Evolutionary conservation across 2,113 vertebrate species (phyloP).

Genomic region (Cathartes aura): DNA sequence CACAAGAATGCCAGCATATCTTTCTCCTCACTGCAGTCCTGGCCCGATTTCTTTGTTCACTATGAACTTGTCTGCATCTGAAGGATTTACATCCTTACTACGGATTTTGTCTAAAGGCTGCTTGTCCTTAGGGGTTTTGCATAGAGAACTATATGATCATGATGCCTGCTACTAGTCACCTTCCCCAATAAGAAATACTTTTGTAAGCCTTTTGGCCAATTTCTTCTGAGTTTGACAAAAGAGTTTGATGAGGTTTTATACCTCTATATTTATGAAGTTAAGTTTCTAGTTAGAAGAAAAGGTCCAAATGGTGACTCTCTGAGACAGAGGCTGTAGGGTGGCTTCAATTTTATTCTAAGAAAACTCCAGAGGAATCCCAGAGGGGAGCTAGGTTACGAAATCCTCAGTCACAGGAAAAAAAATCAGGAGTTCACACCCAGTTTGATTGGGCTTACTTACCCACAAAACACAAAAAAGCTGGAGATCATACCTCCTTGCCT

Average conservation of each 20-base stretch:
- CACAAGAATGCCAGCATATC: neutral
- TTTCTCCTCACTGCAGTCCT: neutral
- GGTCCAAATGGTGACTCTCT: neutral
- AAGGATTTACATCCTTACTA: neutral
- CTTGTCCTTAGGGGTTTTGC: neutral
- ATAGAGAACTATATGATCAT: accelerated
- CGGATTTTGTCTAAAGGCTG: neutral
- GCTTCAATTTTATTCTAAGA: neutral
- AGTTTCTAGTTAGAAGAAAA: neutral
- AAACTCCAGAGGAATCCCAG: neutral
- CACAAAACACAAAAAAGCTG: neutral
- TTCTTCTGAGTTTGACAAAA: neutral
- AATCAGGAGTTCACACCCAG: neutral
- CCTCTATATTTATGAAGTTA: neutral
- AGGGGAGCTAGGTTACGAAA: neutral
- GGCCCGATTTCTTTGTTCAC: neutral
- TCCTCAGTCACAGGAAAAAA: neutral
- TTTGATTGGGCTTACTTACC: neutral
- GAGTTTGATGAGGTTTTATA: neutral
- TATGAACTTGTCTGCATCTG: neutral
- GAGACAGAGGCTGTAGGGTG: neutral
- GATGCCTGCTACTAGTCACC: neutral
- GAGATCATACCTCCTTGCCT: neutral
- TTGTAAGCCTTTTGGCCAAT: neutral
- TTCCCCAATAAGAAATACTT: neutral